Conservation (phyloP, 2,888 invertebrate species). For the Drosophila yooni region DNA sequence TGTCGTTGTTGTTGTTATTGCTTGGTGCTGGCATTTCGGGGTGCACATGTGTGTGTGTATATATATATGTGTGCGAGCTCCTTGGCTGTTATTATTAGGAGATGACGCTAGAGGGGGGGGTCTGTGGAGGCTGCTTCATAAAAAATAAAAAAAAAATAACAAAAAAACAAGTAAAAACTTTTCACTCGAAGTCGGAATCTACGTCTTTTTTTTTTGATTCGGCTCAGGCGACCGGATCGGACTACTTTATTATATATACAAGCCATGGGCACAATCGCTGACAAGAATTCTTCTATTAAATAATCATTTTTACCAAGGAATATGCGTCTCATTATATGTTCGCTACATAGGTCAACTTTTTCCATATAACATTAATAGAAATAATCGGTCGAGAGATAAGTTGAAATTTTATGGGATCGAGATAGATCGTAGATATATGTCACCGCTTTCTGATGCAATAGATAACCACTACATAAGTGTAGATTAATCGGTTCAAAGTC, state of each 20-base stretch:
- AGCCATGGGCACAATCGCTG: neutral
- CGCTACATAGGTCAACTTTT: neutral
- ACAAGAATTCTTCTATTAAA: neutral
- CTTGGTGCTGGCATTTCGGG: slow-evolving; percentile 47
- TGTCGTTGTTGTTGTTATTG: slow-evolving; percentile 40
- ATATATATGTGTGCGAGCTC: slow-evolving; percentile 42
- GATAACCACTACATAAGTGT: neutral
- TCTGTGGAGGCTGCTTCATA: slow-evolving; percentile 26
- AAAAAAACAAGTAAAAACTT: slow-evolving; percentile 13
- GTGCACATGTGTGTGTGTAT: slow-evolving; percentile 26
- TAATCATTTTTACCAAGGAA: neutral
- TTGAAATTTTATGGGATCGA: neutral
- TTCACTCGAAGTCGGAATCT: neutral
- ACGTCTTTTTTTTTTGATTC: slow-evolving; percentile 24
- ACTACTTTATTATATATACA: neutral
- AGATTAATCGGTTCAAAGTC: neutral
- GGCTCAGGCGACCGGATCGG: neutral
- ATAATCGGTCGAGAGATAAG: neutral
- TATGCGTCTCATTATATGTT: neutral
- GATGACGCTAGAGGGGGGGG: slow-evolving; percentile 20
- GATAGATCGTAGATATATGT: neutral
- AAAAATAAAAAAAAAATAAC: slow-evolving; percentile 14
- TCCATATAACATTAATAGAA: neutral
- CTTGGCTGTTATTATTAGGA: slow-evolving; percentile 59
- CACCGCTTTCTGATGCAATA: neutral